phyloP scores from a whole-genome alignment of 2,113 vertebrate species.

The Scolopax mira region DNA sequence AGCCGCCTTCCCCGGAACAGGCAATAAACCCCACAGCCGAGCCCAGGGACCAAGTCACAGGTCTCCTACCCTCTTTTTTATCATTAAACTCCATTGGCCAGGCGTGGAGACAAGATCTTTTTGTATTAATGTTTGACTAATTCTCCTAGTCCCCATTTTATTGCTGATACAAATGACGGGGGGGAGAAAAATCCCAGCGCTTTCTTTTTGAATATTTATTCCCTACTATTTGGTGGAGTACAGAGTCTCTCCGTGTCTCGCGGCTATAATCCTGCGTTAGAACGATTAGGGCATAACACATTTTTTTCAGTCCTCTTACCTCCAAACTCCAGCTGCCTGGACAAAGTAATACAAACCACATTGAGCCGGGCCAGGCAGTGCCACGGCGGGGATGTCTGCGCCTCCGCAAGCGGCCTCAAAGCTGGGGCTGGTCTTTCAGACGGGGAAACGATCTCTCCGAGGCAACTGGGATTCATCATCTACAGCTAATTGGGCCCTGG shows the following conservation, averaged over 20 bases:
- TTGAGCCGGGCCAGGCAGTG: background rate
- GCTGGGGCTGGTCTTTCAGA: background rate
- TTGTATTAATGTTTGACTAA: background rate
- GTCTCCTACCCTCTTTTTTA: background rate
- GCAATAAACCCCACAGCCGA: background rate
- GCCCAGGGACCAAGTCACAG: background rate
- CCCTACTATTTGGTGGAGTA: rapidly evolving
- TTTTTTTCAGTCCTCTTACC: background rate
- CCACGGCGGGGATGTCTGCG: background rate
- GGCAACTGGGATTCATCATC: background rate
- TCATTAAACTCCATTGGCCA: rapidly evolving
- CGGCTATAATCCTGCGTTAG: background rate
- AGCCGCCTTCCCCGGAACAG: background rate
- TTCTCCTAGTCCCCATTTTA: background rate
- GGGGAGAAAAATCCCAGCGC: too few species aligned
- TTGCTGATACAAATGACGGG: background rate
- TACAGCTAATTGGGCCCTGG: background rate
- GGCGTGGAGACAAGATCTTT: rapidly evolving
- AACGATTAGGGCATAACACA: background rate
- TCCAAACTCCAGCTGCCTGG: background rate
- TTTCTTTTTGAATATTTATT: background rate
- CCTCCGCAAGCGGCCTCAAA: background rate
- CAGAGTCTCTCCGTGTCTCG: background rate
- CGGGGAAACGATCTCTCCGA: rapidly evolving
- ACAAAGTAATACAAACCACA: background rate